Conservation (phyloP, 2,888 invertebrate genomes). For the Diarsia rubi region DNA sequence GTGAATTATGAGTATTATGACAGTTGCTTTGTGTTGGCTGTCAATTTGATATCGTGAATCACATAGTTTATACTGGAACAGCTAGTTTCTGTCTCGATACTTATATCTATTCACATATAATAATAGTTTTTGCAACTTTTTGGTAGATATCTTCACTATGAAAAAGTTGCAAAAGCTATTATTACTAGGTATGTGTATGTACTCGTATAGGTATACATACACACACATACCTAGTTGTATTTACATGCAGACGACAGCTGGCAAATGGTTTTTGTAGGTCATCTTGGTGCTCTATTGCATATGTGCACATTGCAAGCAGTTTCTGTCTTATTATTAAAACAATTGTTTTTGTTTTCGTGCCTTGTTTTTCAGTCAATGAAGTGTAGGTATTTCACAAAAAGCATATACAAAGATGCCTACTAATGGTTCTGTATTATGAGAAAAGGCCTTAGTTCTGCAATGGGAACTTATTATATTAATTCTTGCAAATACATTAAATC, state of each 20-base stretch:
- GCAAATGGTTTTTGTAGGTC: constrained; percentile 29
- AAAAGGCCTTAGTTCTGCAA: neutral
- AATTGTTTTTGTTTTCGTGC: neutral
- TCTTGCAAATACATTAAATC: neutral
- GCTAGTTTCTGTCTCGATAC: neutral
- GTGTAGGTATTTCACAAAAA: neutral
- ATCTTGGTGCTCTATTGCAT: neutral
- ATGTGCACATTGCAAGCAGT: neutral
- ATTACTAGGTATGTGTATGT: too few species aligned
- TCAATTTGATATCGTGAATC: constrained; percentile 22
- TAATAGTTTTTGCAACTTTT: neutral
- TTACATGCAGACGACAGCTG: constrained; percentile 29
- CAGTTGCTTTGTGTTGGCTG: constrained; percentile 6
- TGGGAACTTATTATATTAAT: neutral
- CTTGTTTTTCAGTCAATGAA: constrained; percentile 1
- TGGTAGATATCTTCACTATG: too few species aligned
- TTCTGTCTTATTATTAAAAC: constrained; percentile 2
- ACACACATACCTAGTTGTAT: constrained; percentile 1
- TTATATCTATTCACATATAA: neutral
- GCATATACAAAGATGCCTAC: neutral
- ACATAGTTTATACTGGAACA: neutral
- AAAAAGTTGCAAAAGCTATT: too few species aligned
- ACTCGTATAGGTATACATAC: too few species aligned
- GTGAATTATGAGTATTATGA: constrained; percentile 16
- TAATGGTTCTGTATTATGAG: neutral